Percentiles rank a stretch among this genome's conserved stretches.
These are phyloP conservation scores for Andricus curvator DNA, from an alignment of 2,888 invertebrate genomes.

Conservation along the genomic window DNA sequence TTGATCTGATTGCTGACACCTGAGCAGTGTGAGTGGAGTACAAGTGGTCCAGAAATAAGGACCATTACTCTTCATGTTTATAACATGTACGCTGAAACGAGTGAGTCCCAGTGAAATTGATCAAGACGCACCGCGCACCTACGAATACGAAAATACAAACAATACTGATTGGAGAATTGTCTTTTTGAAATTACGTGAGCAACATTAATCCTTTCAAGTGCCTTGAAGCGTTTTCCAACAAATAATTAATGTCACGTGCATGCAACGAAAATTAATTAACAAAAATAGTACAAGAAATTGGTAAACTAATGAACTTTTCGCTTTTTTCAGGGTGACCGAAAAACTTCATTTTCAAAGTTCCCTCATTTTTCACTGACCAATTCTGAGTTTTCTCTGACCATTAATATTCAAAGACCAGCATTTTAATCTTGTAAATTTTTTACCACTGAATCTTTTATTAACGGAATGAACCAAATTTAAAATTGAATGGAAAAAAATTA, in stretches of 20 bases:
- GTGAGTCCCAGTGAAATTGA: conserved; percentile 11
- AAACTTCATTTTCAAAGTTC: too few species aligned
- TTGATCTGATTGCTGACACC: conserved; percentile 40
- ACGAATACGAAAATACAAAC: neutral
- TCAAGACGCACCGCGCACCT: conserved; percentile 11
- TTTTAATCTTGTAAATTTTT: too few species aligned
- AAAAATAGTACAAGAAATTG: neutral
- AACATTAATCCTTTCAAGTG: neutral
- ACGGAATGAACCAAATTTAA: too few species aligned
- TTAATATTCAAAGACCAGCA: too few species aligned
- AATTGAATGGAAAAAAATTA: too few species aligned
- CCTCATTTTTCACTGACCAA: too few species aligned
- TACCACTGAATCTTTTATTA: too few species aligned
- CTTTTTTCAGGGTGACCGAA: too few species aligned
- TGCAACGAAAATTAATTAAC: neutral
- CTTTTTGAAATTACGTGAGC: neutral
- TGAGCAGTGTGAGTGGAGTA: neutral
- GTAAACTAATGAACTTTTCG: too few species aligned
- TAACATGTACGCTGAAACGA: conserved; percentile 18
- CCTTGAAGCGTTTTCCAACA: neutral
- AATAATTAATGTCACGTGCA: neutral
- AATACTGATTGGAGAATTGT: conserved; percentile 8
- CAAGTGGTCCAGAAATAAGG: conserved; percentile 27
- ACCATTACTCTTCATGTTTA: conserved; percentile 31
- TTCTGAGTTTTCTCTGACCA: too few species aligned